Percentiles rank a stretch among this genome's conserved stretches.
Conservation (phyloP, 2,888 invertebrate species). For the Lissocephala sabroskyi region DNA sequence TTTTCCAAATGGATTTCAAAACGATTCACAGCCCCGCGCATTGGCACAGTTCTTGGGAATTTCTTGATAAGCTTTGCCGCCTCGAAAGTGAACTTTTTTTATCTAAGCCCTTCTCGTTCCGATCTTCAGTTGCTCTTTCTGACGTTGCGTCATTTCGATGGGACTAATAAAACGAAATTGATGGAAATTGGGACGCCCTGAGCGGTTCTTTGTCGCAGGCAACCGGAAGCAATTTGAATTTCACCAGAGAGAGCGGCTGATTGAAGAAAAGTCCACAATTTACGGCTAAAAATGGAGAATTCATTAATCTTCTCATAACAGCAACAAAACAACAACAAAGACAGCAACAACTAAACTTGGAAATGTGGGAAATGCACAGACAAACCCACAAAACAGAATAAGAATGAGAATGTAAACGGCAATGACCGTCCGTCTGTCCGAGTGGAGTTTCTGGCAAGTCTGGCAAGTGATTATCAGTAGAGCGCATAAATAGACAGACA, state of each 20-base stretch:
- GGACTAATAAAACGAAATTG: not conserved
- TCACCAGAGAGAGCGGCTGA: no score
- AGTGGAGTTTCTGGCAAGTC: constrained; percentile 11
- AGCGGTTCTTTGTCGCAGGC: not conserved
- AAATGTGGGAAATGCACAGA: constrained; percentile 2
- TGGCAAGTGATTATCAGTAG: constrained; percentile 47
- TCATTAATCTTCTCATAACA: constrained; percentile 41
- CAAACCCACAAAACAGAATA: not conserved
- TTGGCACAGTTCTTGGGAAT: not conserved
- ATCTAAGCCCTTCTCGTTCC: no score
- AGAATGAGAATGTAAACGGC: no score
- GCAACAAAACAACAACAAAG: no score
- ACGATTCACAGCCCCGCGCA: not conserved
- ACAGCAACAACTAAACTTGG: not conserved
- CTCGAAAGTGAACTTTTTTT: no score
- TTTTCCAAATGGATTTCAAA: constrained; percentile 12
- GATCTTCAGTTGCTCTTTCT: no score
- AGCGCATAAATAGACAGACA: constrained; percentile 43
- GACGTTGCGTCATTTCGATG: not conserved
- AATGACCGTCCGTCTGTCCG: constrained; percentile 9
- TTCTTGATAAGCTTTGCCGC: not conserved
- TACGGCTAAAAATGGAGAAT: no score
- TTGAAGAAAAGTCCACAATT: no score
- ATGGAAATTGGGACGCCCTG: not conserved
- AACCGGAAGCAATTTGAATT: constrained; percentile 1